A percentile compares a stretch with the other conserved stretches of the same genome.
phyloP scores from a whole-genome alignment of 1,140 invertebrate genomes.

The Leptonema lineaticorne region DNA sequence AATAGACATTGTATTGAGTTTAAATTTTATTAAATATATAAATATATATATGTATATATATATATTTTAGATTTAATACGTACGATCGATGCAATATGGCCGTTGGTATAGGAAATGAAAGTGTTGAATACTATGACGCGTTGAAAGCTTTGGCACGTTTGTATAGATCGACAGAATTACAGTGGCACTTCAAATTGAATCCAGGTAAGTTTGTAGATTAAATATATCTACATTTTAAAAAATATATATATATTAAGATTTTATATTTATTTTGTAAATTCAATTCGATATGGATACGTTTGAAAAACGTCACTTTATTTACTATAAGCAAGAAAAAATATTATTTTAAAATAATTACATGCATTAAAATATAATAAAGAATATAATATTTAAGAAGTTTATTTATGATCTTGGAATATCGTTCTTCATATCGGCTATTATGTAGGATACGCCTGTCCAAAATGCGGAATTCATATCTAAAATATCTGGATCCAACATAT shows the following conservation, averaged over 20 bases:
- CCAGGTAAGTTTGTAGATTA: constrained; percentile 55
- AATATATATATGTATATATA: background rate
- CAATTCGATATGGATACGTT: background rate
- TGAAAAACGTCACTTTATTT: too few relatives aligned
- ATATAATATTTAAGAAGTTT: background rate
- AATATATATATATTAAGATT: background rate
- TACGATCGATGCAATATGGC: constrained; percentile 56
- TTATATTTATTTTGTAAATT: background rate
- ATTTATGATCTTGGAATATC: constrained; percentile 56
- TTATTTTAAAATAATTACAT: background rate
- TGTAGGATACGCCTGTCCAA: constrained; percentile 68
- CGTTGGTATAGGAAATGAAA: constrained; percentile 44
- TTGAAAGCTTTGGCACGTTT: constrained; percentile 50
- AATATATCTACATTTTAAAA: background rate
- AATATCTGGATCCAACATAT: constrained; percentile 61
- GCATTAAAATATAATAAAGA: background rate
- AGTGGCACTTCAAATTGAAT: constrained; percentile 53
- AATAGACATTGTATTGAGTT: background rate
- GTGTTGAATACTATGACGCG: constrained; percentile 52
- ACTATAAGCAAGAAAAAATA: background rate
- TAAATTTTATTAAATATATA: background rate
- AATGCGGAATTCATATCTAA: constrained; percentile 67
- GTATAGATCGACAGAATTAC: constrained; percentile 44
- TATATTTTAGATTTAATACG: constrained; percentile 54
- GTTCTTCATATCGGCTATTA: constrained; percentile 66